Evolutionary conservation across 2,113 vertebrate species (phyloP).

Genomic region (Tenrec ecaudatus): DNA sequence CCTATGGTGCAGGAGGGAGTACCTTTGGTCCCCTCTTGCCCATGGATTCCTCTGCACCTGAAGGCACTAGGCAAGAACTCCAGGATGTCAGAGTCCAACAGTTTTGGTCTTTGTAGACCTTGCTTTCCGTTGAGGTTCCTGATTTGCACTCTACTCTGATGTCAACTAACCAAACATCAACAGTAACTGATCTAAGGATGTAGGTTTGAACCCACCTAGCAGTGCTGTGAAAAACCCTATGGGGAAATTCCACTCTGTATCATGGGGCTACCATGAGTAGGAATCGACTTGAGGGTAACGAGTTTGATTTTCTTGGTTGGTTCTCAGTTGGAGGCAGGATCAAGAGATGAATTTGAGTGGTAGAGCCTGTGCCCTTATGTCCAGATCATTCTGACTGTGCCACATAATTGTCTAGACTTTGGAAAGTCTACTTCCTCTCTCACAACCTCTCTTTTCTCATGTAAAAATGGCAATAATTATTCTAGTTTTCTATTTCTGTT

Average conservation of each 20-base stretch:
- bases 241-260: background rate
- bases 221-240: background rate
- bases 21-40: background rate
- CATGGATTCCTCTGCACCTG: background rate
- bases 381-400: background rate
- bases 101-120: background rate
- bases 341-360: background rate
- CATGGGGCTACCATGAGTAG: background rate
- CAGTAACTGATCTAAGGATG: background rate
- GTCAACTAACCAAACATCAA: background rate
- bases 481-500: constrained; percentile 16
- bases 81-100: background rate
- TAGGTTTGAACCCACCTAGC: background rate
- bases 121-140: background rate
- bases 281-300: background rate
- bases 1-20: too few relatives aligned
- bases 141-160: background rate
- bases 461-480: background rate
- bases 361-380: background rate
- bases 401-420: background rate
- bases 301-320: background rate
- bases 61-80: background rate
- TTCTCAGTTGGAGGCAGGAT: background rate
- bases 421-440: background rate
- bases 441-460: background rate